Evolutionary conservation across 2,888 invertebrate genomes (phyloP).

Genomic region (Geotrupes spiniger): DNA sequence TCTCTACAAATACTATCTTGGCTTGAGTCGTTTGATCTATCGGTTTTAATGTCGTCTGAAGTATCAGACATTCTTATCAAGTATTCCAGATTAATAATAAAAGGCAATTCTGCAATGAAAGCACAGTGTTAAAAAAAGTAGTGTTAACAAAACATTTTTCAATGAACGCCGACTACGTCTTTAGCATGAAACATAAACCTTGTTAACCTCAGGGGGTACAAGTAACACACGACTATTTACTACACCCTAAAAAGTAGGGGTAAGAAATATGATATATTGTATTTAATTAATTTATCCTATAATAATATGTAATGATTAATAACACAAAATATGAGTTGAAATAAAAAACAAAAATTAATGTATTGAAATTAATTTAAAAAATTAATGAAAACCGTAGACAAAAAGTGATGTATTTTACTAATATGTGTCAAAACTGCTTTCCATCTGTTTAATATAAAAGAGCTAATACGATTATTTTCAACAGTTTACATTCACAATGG

Average conservation of each 20-base stretch:
- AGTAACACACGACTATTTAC: not conserved
- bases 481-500: constrained; percentile 23
- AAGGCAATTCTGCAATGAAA: not conserved
- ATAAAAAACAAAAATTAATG: not conserved
- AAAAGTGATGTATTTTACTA: not conserved
- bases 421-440: constrained; percentile 29
- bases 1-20: constrained; percentile 55
- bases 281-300: not conserved
- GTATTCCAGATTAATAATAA: no score
- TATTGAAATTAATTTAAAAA: not conserved
- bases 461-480: constrained; percentile 8
- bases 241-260: not conserved
- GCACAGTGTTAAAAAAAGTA: not conserved
- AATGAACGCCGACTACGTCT: constrained; percentile 18
- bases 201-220: constrained; percentile 25
- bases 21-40: constrained; percentile 37
- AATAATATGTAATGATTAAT: no score
- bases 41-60: constrained; percentile 40
- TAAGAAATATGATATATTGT: no score
- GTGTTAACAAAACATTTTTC: not conserved
- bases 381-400: not conserved
- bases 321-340: no score
- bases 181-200: constrained; percentile 35
- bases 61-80: constrained; percentile 40
- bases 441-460: constrained; percentile 27